Percentiles rank a stretch among this genome's conserved stretches.
Evolutionary conservation across 2,888 invertebrate genomes (phyloP).

Genomic region (Chirona hameri): DNA sequence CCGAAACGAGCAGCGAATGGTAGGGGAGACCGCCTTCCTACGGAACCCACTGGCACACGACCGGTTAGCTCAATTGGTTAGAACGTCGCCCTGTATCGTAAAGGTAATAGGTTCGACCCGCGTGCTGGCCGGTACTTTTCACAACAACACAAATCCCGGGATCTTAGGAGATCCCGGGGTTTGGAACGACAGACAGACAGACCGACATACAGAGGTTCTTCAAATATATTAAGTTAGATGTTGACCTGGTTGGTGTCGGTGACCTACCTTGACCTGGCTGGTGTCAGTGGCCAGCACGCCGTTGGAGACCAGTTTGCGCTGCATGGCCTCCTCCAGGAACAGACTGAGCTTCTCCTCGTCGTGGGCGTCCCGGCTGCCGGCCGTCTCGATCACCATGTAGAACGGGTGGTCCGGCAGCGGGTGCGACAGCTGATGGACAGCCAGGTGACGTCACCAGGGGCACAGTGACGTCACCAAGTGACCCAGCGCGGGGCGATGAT

Average conservation of each 20-base stretch:
- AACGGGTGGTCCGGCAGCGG: slow-evolving; percentile 55
- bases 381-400: slow-evolving; percentile 81
- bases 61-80: too few species aligned
- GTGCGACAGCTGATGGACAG: neutral
- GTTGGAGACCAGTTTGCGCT: slow-evolving; percentile 66
- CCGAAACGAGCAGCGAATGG: too few species aligned
- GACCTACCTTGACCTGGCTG: slow-evolving; percentile 67
- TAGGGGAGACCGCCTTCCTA: too few species aligned
- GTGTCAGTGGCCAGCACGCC: slow-evolving; percentile 83
- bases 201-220: too few species aligned
- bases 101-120: too few species aligned
- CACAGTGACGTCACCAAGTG: neutral
- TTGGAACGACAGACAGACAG: too few species aligned
- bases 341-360: slow-evolving; percentile 80
- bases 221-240: too few species aligned
- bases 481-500: neutral
- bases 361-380: slow-evolving; percentile 69
- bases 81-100: too few species aligned
- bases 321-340: slow-evolving; percentile 73
- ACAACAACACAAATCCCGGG: too few species aligned
- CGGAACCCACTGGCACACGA: too few species aligned
- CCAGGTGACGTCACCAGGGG: neutral
- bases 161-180: too few species aligned
- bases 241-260: neutral
- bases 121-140: too few species aligned